Evolutionary conservation across 2,113 vertebrate species (phyloP).

Genomic region (Rutilus rutilus): DNA sequence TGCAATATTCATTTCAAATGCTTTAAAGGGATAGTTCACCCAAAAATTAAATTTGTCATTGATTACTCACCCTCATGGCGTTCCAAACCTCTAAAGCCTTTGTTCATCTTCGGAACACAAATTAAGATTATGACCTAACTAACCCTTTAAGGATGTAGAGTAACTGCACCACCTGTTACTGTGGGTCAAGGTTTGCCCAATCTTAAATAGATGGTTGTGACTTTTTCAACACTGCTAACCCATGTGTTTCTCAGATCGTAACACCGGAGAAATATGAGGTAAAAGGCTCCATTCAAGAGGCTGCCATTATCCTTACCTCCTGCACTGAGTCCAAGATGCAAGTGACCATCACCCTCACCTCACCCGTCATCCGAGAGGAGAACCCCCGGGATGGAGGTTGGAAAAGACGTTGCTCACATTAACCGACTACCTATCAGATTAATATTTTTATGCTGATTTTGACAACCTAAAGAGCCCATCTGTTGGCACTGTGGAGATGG

Average conservation of each 20-base stretch:
- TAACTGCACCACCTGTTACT: background rate
- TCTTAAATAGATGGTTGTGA: background rate
- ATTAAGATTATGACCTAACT: no score
- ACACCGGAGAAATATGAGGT: slow-evolving; percentile 98
- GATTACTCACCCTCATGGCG: no score
- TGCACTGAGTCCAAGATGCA: slow-evolving; percentile 95
- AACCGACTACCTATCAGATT: slow-evolving; percentile 63
- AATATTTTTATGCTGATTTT: slow-evolving; percentile 67
- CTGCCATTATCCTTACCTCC: slow-evolving; percentile 92
- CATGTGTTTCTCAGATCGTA: slow-evolving; percentile 80
- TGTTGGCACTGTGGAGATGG: slow-evolving; percentile 73
- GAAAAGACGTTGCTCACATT: slow-evolving; percentile 68
- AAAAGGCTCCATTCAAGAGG: slow-evolving; percentile 88
- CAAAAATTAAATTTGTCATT: no score
- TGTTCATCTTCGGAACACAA: no score
- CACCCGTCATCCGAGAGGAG: slow-evolving; percentile 94
- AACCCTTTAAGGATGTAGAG: background rate
- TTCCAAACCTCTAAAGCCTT: no score
- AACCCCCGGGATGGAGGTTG: slow-evolving; percentile 95
- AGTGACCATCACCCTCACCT: slow-evolving; percentile 97
- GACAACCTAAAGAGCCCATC: slow-evolving; percentile 72
- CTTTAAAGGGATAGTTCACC: no score
- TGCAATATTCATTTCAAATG: background rate
- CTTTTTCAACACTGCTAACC: background rate
- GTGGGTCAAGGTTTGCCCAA: background rate